Evolutionary conservation across 2,113 vertebrate species (phyloP).

Genomic region (Oncorhynchus keta): DNA sequence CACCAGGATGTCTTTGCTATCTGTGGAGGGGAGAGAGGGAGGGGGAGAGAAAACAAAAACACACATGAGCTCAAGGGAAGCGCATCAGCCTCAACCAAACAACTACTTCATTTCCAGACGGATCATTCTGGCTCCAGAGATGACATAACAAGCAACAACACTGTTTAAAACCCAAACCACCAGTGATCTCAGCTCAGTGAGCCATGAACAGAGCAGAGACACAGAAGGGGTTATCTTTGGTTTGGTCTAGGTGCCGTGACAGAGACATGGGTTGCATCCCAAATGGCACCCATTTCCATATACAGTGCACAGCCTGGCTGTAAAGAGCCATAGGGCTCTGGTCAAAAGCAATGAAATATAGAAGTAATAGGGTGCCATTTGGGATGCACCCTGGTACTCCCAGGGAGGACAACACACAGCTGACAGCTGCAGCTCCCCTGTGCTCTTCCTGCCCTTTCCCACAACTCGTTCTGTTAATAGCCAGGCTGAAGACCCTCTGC

Average conservation of each 20-base stretch:
- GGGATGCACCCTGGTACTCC: not conserved
- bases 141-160: constrained; percentile 1
- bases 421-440: constrained; percentile 37
- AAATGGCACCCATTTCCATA: no score
- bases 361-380: no score
- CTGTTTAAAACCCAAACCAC: not conserved
- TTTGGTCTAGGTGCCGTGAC: not conserved
- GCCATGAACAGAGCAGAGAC: constrained; percentile 20
- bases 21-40: constrained; percentile 59
- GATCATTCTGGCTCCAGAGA: not conserved
- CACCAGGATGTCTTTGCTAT: constrained; percentile 97
- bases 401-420: not conserved
- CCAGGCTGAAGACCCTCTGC: not conserved
- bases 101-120: not conserved
- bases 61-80: no score
- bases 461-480: not conserved
- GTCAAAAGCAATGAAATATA: no score
- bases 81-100: not conserved
- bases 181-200: not conserved
- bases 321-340: no score
- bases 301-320: no score
- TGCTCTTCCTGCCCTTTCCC: constrained; percentile 12
- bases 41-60: not conserved
- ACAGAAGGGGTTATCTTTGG: not conserved
- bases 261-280: no score